These are phyloP conservation scores for Heteromyza rotundicornis DNA, from an alignment of 2,888 invertebrate species.

Conservation along the genomic window DNA sequence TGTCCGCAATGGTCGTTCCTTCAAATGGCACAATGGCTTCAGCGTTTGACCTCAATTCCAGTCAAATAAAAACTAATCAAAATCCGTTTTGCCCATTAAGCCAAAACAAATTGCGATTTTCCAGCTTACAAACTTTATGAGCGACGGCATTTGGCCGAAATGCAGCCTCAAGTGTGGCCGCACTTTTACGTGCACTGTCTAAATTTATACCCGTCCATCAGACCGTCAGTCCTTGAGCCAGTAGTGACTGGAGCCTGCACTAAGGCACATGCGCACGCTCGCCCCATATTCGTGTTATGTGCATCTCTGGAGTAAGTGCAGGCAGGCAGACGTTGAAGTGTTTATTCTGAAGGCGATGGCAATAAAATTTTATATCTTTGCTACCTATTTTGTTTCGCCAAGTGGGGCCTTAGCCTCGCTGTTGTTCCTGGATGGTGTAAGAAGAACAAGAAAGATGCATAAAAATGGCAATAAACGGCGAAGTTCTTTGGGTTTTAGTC, in stretches of 20 bases:
- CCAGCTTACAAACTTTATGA: conserved; percentile 5
- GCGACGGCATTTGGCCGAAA: conserved; percentile 10
- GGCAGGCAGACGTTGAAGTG: background rate
- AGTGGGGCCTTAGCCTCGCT: background rate
- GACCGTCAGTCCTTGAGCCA: background rate
- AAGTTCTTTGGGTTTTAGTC: no score
- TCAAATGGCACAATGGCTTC: background rate
- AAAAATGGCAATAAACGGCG: no score
- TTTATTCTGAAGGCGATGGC: conserved; percentile 34
- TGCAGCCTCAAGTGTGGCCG: conserved; percentile 5
- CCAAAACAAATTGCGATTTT: conserved; percentile 21
- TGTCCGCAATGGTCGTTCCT: background rate
- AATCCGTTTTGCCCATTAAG: conserved; percentile 10
- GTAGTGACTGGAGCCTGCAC: no score
- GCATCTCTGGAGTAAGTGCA: background rate
- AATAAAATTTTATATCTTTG: conserved; percentile 56
- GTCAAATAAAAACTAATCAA: background rate
- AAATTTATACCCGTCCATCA: conserved; percentile 4
- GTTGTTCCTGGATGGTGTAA: conserved; percentile 18
- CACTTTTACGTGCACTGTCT: conserved; percentile 9
- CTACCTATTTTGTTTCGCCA: conserved; percentile 47
- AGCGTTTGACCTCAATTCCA: background rate
- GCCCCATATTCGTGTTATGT: background rate
- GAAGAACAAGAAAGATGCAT: no score
- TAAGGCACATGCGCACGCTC: background rate